Evolutionary conservation across 2,888 invertebrate genomes (phyloP), one percentile per base, ranked within the genome.

Genomic region (Cantharis nigra): DNA sequence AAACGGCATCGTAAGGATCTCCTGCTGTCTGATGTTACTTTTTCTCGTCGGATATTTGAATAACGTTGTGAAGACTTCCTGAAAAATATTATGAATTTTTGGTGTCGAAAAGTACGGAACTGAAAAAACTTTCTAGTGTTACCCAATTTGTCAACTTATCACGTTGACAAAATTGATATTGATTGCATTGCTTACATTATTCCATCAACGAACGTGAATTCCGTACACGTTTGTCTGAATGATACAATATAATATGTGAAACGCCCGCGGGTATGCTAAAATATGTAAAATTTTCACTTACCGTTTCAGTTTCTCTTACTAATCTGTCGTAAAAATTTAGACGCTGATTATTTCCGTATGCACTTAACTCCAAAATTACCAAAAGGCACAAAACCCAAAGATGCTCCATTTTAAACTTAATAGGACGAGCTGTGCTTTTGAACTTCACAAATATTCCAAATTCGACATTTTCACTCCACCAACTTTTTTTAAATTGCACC

Each of bases 1-100:
- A 86, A 93, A 93, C 30, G 90, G 90, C 73, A 90, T 90, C 14
- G 88, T 85, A 16, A 90, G 89, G 18, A 87, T 86, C n/a, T 88
- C 88, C 84, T 92, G 92, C 0, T 70, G 33, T 26, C 78, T 28
- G 20, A 78, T 69, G 70, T 72, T 69, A 1, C 23, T 63, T 9
- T 20, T 33, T 4, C 30, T 13, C 62, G 49, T 3, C 9, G 76
- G 76, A 62, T 72, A 76, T 69, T 69, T 49, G 7, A 76, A n/a
- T 49, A 49, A 1, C 2, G 49, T n/a, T 49, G 30, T 20, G 9
- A 28, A 20, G 49, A 30, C 30, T 64, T 64, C 33, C 75, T 75
- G 65, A 33, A 64, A 33, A 64, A n/a, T 1, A 16, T 16, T 16
- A 16, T 16, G 16, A 16, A 49, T n/a, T 49, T 7, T n/a, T 49